Evolutionary conservation across 2,797 vertebrate genomes (phyloP).

Genomic region (Mormyrus proboscirostris): DNA sequence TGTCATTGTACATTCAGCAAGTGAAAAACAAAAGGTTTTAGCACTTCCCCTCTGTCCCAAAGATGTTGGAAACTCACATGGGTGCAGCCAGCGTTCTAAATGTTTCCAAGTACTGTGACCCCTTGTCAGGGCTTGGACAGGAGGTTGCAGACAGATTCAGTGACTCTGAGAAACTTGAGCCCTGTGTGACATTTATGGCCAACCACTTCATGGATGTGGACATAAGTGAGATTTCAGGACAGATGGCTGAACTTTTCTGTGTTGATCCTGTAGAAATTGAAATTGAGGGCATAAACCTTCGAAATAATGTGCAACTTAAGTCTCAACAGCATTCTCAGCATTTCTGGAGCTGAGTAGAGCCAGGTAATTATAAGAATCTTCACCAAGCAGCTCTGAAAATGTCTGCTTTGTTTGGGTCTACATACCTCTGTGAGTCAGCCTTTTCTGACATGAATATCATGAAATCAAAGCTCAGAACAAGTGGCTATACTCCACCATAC

Average conservation of each 20-base stretch:
- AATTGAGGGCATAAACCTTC: no score
- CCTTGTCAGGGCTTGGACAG: conserved; percentile 20
- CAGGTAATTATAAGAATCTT: conserved; percentile 24
- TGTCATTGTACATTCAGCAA: conserved; percentile 22
- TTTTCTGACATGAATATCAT: conserved; percentile 30
- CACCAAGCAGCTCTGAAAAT: conserved; percentile 23
- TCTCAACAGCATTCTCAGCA: conserved; percentile 3
- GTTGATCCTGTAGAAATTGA: conserved; percentile 13
- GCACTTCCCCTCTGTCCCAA: conserved; percentile 20
- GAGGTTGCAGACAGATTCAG: conserved; percentile 17
- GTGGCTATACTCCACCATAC: not conserved
- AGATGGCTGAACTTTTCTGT: conserved; percentile 11
- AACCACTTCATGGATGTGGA: conserved; percentile 20
- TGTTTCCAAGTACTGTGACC: conserved; percentile 18
- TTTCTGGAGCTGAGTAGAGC: conserved; percentile 19
- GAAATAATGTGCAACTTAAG: no score
- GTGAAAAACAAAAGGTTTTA: conserved; percentile 22
- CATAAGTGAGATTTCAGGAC: not conserved
- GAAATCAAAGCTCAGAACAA: not conserved
- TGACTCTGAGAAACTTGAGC: conserved; percentile 25
- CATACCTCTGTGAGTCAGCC: conserved; percentile 21
- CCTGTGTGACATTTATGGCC: conserved; percentile 21
- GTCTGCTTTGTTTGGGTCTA: conserved; percentile 26
- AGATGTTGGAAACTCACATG: conserved; percentile 22
- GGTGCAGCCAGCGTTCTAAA: not conserved